These are phyloP conservation scores for Poeciliopsis infans DNA, from an alignment of 2,797 vertebrate species.

Conservation along the genomic window DNA sequence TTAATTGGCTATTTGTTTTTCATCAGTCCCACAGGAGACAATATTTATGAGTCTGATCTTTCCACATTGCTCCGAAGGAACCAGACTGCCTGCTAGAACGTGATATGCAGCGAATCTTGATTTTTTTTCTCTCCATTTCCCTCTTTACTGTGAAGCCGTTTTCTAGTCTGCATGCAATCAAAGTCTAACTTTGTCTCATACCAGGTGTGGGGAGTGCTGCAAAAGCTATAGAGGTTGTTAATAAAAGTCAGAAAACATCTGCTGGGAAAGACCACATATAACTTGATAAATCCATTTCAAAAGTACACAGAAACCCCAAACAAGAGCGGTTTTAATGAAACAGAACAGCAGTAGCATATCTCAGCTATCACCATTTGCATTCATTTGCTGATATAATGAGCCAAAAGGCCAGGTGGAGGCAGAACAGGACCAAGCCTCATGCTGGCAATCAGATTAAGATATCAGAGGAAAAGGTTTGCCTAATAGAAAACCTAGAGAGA, in stretches of 20 bases:
- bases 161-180: neutral
- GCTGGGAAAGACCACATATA: neutral
- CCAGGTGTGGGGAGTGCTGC: conserved; percentile 3
- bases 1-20: conserved; percentile 82
- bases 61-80: conserved; percentile 61
- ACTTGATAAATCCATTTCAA: conserved; percentile 14
- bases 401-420: conserved; percentile 39
- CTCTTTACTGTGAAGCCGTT: neutral
- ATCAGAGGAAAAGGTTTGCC: conserved; percentile 44
- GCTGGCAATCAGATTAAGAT: conserved; percentile 63
- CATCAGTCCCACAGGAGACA: conserved; percentile 76
- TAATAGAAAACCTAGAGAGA: conserved; percentile 63
- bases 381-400: conserved; percentile 58
- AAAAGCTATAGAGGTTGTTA: neutral
- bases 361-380: conserved; percentile 54
- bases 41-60: conserved; percentile 85
- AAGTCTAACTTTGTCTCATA: conserved; percentile 5
- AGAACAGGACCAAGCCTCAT: conserved; percentile 56
- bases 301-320: conserved; percentile 10
- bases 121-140: conserved; percentile 28
- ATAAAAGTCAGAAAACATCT: conserved; percentile 19
- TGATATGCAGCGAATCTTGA: conserved; percentile 50
- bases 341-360: neutral
- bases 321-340: conserved; percentile 8
- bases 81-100: conserved; percentile 37